A percentile compares a stretch with the other conserved stretches of the same genome.
Evolutionary conservation across 2,797 vertebrate genomes (phyloP).

Genomic region (Hapalemur alaotrensis): DNA sequence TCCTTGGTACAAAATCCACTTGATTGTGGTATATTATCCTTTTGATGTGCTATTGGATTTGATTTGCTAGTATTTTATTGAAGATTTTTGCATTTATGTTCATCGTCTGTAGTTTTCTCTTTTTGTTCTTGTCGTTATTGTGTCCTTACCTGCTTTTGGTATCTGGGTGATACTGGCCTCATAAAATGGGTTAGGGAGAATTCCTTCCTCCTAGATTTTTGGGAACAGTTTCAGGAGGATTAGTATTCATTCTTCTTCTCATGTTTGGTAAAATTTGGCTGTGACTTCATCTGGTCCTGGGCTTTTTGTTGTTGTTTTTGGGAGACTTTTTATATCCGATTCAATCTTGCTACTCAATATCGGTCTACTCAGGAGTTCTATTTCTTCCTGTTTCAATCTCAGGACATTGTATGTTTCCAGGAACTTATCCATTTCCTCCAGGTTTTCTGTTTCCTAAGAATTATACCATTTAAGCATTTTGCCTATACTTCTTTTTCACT

Average conservation of each 20-base stretch:
- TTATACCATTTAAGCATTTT: not conserved
- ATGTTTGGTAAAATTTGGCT: not conserved
- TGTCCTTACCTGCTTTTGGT: not conserved
- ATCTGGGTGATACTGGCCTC: no score
- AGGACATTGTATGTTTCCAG: not conserved
- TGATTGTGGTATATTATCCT: not conserved
- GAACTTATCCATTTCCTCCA: not conserved
- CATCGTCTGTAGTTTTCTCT: not conserved
- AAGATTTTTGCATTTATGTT: not conserved
- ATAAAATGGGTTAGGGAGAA: not conserved
- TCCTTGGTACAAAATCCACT: not conserved
- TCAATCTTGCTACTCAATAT: not conserved
- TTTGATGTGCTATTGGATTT: not conserved
- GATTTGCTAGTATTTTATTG: not conserved
- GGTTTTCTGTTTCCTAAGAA: not conserved
- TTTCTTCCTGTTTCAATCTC: not conserved
- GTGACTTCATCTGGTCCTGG: no score
- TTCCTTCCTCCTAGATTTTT: not conserved
- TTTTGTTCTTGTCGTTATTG: not conserved
- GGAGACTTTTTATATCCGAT: not conserved
- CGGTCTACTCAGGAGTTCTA: not conserved
- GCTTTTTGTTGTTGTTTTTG: no score
- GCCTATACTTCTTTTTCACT: not conserved
- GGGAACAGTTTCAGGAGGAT: not conserved
- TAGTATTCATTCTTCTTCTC: not conserved